Conservation (phyloP, 2,113 vertebrate genomes). For the Cyphomyrus discorhynchus region DNA sequence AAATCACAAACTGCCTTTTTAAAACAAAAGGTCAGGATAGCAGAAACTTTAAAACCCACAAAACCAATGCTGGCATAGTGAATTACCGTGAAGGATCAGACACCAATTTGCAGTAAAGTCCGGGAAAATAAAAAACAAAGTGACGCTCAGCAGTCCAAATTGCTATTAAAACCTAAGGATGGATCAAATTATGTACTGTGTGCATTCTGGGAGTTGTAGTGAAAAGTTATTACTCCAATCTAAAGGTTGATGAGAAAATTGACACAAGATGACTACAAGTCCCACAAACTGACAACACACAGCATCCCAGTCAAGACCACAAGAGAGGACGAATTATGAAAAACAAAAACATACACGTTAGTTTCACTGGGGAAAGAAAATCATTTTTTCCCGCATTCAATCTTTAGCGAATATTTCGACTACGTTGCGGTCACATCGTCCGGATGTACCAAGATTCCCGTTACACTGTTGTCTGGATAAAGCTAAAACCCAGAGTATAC, state of each 20-base stretch:
- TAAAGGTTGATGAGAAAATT: slow-evolving; percentile 6
- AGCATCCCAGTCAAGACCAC: slow-evolving; percentile 1
- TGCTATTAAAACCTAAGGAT: slow-evolving; percentile 14
- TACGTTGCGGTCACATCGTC: not conserved
- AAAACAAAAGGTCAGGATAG: slow-evolving; percentile 67
- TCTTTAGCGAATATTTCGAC: slow-evolving; percentile 33
- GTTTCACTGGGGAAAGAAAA: slow-evolving; percentile 27
- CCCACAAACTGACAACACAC: slow-evolving; percentile 20
- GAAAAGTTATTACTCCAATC: slow-evolving; percentile 31
- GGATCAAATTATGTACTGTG: slow-evolving; percentile 33
- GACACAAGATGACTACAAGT: slow-evolving; percentile 26
- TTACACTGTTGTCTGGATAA: not conserved
- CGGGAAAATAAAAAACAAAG: not conserved
- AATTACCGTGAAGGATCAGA: slow-evolving; percentile 33
- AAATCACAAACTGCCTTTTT: slow-evolving; percentile 52
- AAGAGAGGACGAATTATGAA: slow-evolving; percentile 15
- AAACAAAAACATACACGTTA: slow-evolving; percentile 11
- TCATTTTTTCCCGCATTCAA: slow-evolving; percentile 37
- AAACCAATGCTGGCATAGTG: slow-evolving; percentile 58
- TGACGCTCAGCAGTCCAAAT: slow-evolving; percentile 12
- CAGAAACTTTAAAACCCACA: slow-evolving; percentile 38
- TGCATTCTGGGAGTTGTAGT: slow-evolving; percentile 59
- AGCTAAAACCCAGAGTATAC: not conserved
- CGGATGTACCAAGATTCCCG: slow-evolving; percentile 9
- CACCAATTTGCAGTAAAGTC: slow-evolving; percentile 40